These are phyloP conservation scores for Pseudocheirus occidentalis DNA, from an alignment of 2,797 vertebrate genomes.

Conservation along the genomic window DNA sequence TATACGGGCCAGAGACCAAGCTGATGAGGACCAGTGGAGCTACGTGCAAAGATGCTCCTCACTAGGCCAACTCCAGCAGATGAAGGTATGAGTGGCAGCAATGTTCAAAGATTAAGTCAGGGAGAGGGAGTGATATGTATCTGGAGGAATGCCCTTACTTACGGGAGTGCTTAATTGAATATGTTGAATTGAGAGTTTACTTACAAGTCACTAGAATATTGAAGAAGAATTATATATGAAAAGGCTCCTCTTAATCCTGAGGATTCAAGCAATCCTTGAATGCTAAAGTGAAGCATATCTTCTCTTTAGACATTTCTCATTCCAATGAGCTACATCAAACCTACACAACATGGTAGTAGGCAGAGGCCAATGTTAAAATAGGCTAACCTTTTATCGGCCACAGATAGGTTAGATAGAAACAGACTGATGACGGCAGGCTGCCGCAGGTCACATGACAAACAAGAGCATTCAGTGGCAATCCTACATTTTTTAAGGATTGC, in stretches of 20 bases:
- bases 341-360: too few species aligned
- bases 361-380: too few species aligned
- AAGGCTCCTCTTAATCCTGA: not conserved
- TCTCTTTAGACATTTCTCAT: not conserved
- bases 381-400: too few species aligned
- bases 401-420: too few species aligned
- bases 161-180: not conserved
- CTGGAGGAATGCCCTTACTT: not conserved
- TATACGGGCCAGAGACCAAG: not conserved
- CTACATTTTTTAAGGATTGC: too few species aligned
- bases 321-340: not conserved
- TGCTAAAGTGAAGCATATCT: not conserved
- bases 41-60: not conserved
- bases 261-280: not conserved
- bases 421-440: too few species aligned
- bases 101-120: not conserved
- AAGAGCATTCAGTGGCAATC: too few species aligned
- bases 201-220: not conserved
- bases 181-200: not conserved
- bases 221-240: not conserved
- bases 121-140: not conserved
- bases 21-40: not conserved
- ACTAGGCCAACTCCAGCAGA: not conserved
- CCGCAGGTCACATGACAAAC: too few species aligned
- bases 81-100: not conserved